A percentile compares a stretch with the other conserved stretches of the same genome.
phyloP scores from a whole-genome alignment of 2,888 invertebrate species.

The Pachydiplax longipennis region DNA sequence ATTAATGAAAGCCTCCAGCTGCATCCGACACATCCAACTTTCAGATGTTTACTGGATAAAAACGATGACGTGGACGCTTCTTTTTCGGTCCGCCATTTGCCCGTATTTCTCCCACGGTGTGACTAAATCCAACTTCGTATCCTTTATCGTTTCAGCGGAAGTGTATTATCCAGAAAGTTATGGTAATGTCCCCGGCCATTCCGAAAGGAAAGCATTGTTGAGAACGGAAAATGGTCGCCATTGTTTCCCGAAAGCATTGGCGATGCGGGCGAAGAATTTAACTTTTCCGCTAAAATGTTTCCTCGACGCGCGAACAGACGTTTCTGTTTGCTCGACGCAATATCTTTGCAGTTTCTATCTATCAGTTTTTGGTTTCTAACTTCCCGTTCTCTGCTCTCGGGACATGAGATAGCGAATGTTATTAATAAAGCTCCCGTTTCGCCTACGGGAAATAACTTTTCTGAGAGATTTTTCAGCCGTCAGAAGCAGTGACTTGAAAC shows the following conservation, averaged over 20 bases:
- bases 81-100: background rate
- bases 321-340: background rate
- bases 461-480: no score
- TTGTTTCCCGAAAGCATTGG: background rate
- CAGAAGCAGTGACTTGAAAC: no score
- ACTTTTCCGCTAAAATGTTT: background rate
- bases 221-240: background rate
- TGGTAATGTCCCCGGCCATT: background rate
- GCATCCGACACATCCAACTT: background rate
- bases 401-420: no score
- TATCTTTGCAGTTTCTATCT: background rate
- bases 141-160: background rate
- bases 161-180: background rate
- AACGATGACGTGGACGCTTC: background rate
- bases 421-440: no score
- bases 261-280: background rate
- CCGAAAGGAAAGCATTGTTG: background rate
- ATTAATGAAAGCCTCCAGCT: background rate
- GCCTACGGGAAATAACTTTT: no score
- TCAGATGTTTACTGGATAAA: background rate
- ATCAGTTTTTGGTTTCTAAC: background rate
- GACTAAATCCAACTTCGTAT: background rate
- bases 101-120: constrained; percentile 9
- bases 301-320: background rate
- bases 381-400: background rate